Conservation (phyloP, 2,797 vertebrate species). For the Lepidocolaptes lacrymiger region DNA sequence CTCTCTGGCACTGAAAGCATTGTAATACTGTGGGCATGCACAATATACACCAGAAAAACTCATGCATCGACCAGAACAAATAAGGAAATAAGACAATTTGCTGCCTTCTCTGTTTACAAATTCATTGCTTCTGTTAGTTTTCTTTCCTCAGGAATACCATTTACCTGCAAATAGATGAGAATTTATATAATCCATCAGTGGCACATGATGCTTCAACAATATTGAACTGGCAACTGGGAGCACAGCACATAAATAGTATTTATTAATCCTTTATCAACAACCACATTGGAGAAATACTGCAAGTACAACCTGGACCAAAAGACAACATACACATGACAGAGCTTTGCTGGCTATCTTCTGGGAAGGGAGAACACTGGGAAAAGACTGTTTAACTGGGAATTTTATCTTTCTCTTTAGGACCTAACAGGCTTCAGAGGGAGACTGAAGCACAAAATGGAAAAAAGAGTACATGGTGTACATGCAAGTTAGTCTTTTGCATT, state of each 20-base stretch:
- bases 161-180: conserved; percentile 85
- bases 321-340: fast-evolving
- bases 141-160: conserved; percentile 99
- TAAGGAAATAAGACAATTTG: neutral
- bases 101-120: conserved; percentile 79
- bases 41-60: conserved; percentile 53
- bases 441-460: neutral
- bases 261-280: neutral
- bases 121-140: conserved; percentile 95
- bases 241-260: neutral
- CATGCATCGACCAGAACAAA: conserved; percentile 63
- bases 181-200: neutral
- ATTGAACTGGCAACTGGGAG: neutral
- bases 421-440: neutral
- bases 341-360: neutral
- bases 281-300: neutral
- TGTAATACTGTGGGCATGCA: conserved; percentile 72
- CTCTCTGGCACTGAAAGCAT: conserved; percentile 63
- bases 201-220: neutral
- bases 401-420: neutral
- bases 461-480: neutral
- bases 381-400: neutral
- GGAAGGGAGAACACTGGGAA: neutral
- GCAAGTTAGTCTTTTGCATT: neutral
- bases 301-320: neutral